These are phyloP conservation scores for Luperina nickerlii DNA, from an alignment of 2,888 invertebrate species.

Conservation along the genomic window DNA sequence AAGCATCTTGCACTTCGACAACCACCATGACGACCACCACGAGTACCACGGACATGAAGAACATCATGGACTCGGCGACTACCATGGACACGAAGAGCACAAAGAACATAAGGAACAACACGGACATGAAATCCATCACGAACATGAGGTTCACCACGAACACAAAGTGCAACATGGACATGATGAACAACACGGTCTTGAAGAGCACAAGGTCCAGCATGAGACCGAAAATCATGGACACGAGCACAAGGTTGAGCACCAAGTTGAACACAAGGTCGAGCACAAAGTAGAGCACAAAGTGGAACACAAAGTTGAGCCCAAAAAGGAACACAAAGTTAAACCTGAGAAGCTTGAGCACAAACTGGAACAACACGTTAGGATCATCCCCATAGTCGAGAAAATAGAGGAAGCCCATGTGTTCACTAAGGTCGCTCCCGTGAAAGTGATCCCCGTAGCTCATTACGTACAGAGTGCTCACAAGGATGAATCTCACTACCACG, in stretches of 20 bases:
- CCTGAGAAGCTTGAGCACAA: slow-evolving; percentile 47
- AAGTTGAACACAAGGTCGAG: slow-evolving; percentile 22
- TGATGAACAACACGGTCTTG: slow-evolving; percentile 36
- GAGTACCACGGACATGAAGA: slow-evolving; percentile 33
- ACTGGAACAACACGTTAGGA: slow-evolving; percentile 43
- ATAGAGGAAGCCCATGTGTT: slow-evolving; percentile 43
- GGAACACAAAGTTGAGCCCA: slow-evolving; percentile 27
- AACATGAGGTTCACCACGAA: slow-evolving; percentile 36
- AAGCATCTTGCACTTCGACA: slow-evolving; percentile 66
- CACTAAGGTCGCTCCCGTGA: slow-evolving; percentile 49
- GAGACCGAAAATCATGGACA: slow-evolving; percentile 40
- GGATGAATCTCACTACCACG: slow-evolving; percentile 52
- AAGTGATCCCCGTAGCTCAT: slow-evolving; percentile 63
- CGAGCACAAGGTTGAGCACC: slow-evolving; percentile 12
- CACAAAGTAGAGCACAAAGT: slow-evolving; percentile 26
- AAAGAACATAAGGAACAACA: slow-evolving; percentile 29
- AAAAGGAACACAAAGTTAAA: slow-evolving; percentile 22
- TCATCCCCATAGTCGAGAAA: slow-evolving; percentile 56
- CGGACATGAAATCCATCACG: slow-evolving; percentile 44
- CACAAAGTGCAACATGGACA: slow-evolving; percentile 42
- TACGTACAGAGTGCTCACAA: slow-evolving; percentile 60
- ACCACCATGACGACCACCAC: slow-evolving; percentile 49
- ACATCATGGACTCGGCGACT: slow-evolving; percentile 37
- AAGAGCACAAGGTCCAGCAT: slow-evolving; percentile 50
- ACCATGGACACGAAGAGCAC: slow-evolving; percentile 38